These are phyloP conservation scores for Lepilemur septentrionalis DNA, from an alignment of 2,797 vertebrate genomes.

Conservation along the genomic window DNA sequence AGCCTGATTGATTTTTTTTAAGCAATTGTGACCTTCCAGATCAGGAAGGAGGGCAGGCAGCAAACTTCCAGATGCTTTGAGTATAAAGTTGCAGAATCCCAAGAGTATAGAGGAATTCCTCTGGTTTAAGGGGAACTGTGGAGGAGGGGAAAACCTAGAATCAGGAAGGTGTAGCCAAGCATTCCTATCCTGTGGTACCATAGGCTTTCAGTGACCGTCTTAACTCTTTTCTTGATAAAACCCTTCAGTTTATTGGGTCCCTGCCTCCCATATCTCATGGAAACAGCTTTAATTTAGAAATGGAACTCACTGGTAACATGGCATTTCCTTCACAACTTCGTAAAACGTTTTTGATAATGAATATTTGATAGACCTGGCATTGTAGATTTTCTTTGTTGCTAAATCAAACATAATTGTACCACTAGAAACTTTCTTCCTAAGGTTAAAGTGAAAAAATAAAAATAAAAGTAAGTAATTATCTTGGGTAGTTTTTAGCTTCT, in stretches of 20 bases:
- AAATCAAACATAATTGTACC: conserved; percentile 31
- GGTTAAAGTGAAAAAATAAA: neutral
- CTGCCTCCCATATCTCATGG: neutral
- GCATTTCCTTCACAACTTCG: conserved; percentile 18
- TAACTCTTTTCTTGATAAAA: conserved; percentile 39
- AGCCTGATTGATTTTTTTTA: conserved; percentile 50
- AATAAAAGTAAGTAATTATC: conserved; percentile 26
- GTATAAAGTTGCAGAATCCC: conserved; percentile 62
- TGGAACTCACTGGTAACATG: neutral
- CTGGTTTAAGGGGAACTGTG: conserved; percentile 20
- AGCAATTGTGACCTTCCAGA: conserved; percentile 30
- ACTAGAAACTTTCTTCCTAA: conserved; percentile 4
- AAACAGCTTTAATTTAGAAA: conserved; percentile 29
- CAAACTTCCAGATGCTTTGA: conserved; percentile 60
- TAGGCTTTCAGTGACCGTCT: neutral
- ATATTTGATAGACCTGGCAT: conserved; percentile 5
- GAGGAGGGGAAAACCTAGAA: conserved; percentile 42
- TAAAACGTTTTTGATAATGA: conserved; percentile 31
- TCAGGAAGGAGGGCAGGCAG: conserved; percentile 26
- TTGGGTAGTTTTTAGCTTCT: conserved; percentile 19
- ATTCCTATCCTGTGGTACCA: neutral
- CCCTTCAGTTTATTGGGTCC: conserved; percentile 1
- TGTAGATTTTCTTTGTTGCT: conserved; percentile 28
- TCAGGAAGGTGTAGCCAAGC: neutral
- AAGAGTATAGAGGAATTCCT: conserved; percentile 47